Base-by-base conservation (phyloP, 2,113 vertebrate genomes). In the Scomber scombrus region DNA sequence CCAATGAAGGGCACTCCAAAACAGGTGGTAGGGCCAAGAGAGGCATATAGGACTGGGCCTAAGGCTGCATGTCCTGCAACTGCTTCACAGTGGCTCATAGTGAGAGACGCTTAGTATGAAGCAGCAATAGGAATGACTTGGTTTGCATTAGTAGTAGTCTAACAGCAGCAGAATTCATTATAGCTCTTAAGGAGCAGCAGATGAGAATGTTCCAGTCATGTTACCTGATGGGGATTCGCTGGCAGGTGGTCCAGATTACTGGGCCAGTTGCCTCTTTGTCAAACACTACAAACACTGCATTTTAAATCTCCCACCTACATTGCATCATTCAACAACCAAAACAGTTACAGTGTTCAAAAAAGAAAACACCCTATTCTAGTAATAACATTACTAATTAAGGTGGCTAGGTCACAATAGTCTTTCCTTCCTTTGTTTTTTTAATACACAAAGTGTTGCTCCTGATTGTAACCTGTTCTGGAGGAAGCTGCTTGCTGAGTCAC, bases 301-400 rank as follows among this genome's bases (percentile, higher is more conserved):
- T 74, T 74, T 57, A 15, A 66, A 76, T 76, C 63, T 57, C 15
- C 29, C 54, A 49, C 74, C 52, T 1, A 21, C 65, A 40, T 49
- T 13, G 49, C 29, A 34, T 11, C 47, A 50, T 4, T 29, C 18
- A 40, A 50, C 8, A 49, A 50, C 45, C 9, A 40, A 8, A 40
- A 40, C 34, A 7, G 34, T 40, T 9, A 40, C 34, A 9, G 34
- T 6, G 9, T 40, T 40, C 34, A 9, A 40, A 40, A 40, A 40
- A 40, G 34, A 40, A 40, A 40, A 40, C 7, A 9, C 34, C 8
- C 34, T 40, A 40, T 40, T 40, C 34, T 9, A 26, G 34, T 45
- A 11, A n/a, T n/a, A 31, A 3, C 12, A 49, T 8, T n/a, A n/a
- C n/a, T n/a, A n/a, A n/a, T n/a, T 2, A 40, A 9, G 34, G 34